Base-by-base conservation (phyloP, 2,888 invertebrate species). In the Agrotis ipsilon region DNA sequence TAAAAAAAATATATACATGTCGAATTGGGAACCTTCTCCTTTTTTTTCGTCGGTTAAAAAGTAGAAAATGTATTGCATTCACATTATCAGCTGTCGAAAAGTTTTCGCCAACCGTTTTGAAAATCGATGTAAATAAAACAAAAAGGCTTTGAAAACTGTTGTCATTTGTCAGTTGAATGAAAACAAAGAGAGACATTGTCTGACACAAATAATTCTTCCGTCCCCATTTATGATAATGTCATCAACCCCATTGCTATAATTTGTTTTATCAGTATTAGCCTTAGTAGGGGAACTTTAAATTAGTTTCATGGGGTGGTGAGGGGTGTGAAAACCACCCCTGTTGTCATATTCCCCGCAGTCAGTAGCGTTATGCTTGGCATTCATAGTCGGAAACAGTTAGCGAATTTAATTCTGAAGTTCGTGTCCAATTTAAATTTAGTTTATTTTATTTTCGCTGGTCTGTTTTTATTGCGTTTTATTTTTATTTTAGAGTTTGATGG, bases 271-370 rank as follows among this genome's bases (percentile, higher is more conserved):
- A 86, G 81, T 81, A 82, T 83, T 81, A 86, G 76, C 79, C 80
- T 67, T 77, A 81, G 67, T 70, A 65, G 82, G 65, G 70, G 72
- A 89, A 89, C 77, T 89, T 88, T 87, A 89, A 85, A 88, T 87
- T 87, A 88, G 88, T 89, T 88, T 82, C 27, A 78, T 73, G 62
- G 72, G 39, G 27, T 6, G 55, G 6, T 6, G 19, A 39, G n/a
- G 69, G 66, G 69, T 60, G 70, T 70, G 72, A 70, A 67, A 74
- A 59, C 73, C 74, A 66, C 61, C 72, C 61, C 64, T 59, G 72
- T 73, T 77, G 80, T 80, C 63, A 70, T 74, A 79, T 68, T 67
- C 79, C 75, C 78, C 39, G 62, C 75, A 78, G 67, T 51, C 68
- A 68, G 48, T 61, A 32, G 14, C 68, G 61, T 68, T 60, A 69